Base-by-base conservation (phyloP, 2,797 vertebrate genomes). In the Cichlasoma orientale region DNA sequence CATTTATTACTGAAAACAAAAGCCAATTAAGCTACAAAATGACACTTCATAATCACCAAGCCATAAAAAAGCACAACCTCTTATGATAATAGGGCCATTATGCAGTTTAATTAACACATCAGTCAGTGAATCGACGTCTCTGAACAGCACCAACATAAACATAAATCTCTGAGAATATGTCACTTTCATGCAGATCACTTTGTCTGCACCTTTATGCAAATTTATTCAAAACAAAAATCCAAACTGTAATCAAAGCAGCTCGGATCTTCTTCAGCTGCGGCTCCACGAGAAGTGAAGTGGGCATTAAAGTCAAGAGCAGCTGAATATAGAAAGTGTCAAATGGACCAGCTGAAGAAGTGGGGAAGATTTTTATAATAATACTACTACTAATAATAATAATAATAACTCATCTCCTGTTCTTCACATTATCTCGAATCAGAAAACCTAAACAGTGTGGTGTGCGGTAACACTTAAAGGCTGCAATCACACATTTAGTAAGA, bases 11-110 rank as follows among this genome's bases (percentile, higher is more conserved):
- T 68, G 41, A 14, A 56, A 72, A 56, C 16, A 57, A 72, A 57
- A 25, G 14, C 18, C 44, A 68, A 68, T 68, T 50, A 72, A 56
- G 10, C 33, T 56, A 41, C 70, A 41, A 72, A 72, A 29, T 56
- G 36, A 41, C 36, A 56, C 70, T 72, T 41, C 41, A 68, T 29
- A 50, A 68, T 50, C 41, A 50, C 25, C 12, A 50, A 29, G 18
- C 18, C 44, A 68, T 50, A 29, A 50, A 31, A 68, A 68, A 44
- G 50, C 38, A 50, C 25, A 68, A 50, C 63, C 41, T 31, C 27
- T 50, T 50, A 50, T 66, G 41, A 29, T 66, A 66, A 66, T 66
- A 47, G 27, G 41, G 41, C 41, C 0, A 47, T 47, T 66, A 66
- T 68, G 44, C 4, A 8, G 25, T 29, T 68, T 68, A 68, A 68